Percentiles rank a stretch among this genome's conserved stretches.
Evolutionary conservation across 2,797 vertebrate genomes (phyloP).

Genomic region (Meriones psammophilus): DNA sequence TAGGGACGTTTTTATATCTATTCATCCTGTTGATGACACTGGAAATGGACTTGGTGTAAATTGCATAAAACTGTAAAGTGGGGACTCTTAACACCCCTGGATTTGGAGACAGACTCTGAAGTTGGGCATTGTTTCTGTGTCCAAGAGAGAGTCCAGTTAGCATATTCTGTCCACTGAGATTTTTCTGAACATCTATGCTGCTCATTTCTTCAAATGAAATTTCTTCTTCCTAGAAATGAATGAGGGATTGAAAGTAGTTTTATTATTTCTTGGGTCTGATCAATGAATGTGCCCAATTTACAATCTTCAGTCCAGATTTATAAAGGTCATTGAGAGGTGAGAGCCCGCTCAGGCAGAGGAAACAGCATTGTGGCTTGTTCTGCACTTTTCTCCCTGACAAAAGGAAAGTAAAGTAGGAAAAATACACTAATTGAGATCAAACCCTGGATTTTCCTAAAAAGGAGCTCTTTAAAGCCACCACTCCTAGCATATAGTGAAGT

Average conservation of each 20-base stretch:
- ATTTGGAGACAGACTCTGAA: constrained; percentile 43
- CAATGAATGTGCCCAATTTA: not conserved
- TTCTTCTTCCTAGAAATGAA: not conserved
- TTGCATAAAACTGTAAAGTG: not conserved
- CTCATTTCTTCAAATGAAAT: not conserved
- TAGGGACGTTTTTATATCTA: not conserved
- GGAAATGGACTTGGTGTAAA: constrained; percentile 31
- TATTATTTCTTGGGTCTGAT: not conserved
- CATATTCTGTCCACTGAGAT: not conserved
- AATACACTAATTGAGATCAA: not conserved
- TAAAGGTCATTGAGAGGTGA: not conserved
- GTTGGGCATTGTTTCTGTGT: not conserved
- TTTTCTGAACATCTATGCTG: not conserved
- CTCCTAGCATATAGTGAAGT: not conserved
- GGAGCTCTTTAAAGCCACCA: not conserved
- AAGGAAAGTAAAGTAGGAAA: not conserved
- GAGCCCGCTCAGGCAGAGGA: not conserved
- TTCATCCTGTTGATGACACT: constrained; percentile 39
- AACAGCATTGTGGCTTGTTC: not conserved
- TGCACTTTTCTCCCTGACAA: not conserved
- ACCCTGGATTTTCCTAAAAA: not conserved
- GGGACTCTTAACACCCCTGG: constrained; percentile 1
- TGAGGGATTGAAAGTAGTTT: not conserved
- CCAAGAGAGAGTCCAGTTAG: not conserved
- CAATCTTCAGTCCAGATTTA: not conserved